Base-by-base conservation (phyloP, 2,888 invertebrate genomes). In the Phyllotreta cruciferae region DNA sequence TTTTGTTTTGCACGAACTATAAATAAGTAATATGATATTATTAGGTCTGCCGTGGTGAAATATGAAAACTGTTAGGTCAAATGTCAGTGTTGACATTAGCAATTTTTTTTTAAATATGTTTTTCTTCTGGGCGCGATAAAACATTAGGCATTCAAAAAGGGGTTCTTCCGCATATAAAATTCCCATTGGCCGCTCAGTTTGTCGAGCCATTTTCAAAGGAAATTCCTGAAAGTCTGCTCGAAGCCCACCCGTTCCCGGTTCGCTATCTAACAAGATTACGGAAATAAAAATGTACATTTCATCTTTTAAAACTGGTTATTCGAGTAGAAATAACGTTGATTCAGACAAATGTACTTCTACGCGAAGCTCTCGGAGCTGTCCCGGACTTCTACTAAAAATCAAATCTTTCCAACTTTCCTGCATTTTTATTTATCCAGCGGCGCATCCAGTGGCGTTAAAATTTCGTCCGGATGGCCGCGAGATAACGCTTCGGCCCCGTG, bases 211-310 rank as follows among this genome's bases (percentile, higher is more conserved):
- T 24, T 24, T 47, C 14, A 11, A 49, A 49, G 14, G 35, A 49
- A 49, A 49, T 49, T 6, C 35, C 35, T 35, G 11, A 49, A 49
- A 49, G 49, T 24, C 24, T 24, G 36, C 9, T 49, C 49, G 49
- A n/a, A 49, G 41, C 39, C 41, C 41, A 41, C 9, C 35, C 35
- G 24, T 35, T 49, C 10, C 41, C 35, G 36, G 49, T 49, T 50
- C 49, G 9, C 50, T 50, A 42, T 58, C 50, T 50, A 58, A 50
- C 36, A 58, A 58, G 50, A 58, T 58, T 58, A 58, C 36, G 36
- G 35, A 41, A 58, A 50, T 50, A 58, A 58, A 58, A 58, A 49
- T 41, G 54, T 54, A 41, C 35, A 50, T 50, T 50, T 58, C 50
- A 50, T 50, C 50, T 41, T 58, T 42, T 42, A 58, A 50, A 58